These are phyloP conservation scores for Pterocles burchelli DNA, from an alignment of 2,113 vertebrate genomes.

Conservation along the genomic window DNA sequence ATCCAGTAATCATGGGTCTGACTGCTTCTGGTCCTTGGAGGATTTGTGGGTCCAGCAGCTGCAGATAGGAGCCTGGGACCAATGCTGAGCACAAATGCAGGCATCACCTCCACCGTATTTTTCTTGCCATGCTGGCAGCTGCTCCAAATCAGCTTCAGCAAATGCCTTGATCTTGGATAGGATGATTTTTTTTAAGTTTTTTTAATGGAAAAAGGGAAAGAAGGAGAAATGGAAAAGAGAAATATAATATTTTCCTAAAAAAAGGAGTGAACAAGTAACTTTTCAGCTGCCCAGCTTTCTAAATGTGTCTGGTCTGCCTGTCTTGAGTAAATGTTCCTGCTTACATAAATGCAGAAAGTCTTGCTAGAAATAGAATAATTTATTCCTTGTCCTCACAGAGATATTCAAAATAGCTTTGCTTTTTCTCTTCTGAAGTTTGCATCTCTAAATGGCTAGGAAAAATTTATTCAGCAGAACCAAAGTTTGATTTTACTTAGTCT, in stretches of 20 bases:
- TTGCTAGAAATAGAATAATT: background rate
- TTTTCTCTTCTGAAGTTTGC: background rate
- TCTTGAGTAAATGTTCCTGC: background rate
- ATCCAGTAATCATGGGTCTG: background rate
- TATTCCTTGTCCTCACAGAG: background rate
- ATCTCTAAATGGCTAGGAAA: background rate
- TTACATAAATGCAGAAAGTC: background rate
- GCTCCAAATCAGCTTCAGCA: background rate
- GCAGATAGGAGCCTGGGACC: background rate
- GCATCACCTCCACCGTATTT: background rate
- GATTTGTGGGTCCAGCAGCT: no score
- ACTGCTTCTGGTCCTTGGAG: fast-evolving
- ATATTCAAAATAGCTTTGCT: background rate
- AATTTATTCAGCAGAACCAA: background rate
- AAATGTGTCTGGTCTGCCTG: background rate
- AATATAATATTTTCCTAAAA: background rate
- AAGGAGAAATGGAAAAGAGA: background rate
- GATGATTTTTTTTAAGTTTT: background rate
- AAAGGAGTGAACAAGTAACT: background rate
- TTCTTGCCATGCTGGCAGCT: fast-evolving
- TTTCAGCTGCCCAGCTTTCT: background rate
- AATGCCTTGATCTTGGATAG: background rate
- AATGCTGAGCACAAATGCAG: background rate
- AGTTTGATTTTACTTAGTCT: background rate
- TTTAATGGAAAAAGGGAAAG: background rate